Conservation (phyloP, 2,888 invertebrate genomes). For the Archips crataeganus region DNA sequence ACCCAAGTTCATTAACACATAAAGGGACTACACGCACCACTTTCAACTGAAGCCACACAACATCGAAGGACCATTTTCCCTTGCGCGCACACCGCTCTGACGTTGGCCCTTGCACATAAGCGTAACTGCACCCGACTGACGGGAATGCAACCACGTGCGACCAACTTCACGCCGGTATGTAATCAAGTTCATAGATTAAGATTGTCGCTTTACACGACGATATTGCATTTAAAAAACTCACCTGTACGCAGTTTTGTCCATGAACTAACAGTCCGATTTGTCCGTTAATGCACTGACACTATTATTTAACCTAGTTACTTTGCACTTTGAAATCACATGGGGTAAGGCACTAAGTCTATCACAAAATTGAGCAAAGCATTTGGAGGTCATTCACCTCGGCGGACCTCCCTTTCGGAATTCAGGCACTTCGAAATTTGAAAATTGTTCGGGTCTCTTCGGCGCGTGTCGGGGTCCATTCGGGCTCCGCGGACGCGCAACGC, state of each 20-base stretch:
- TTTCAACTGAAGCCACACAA: slow-evolving; percentile 52
- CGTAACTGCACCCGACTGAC: slow-evolving; percentile 69
- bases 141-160: slow-evolving; percentile 72
- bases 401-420: slow-evolving; percentile 49
- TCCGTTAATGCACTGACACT: slow-evolving; percentile 67
- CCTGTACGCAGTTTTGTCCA: slow-evolving; percentile 74
- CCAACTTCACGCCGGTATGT: slow-evolving; percentile 68
- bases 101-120: slow-evolving; percentile 63
- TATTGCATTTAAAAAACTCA: slow-evolving; percentile 61
- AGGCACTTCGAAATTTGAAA: slow-evolving; percentile 53
- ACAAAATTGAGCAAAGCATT: slow-evolving; percentile 79
- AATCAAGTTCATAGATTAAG: slow-evolving; percentile 85
- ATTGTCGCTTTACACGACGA: slow-evolving; percentile 68
- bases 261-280: slow-evolving; percentile 58
- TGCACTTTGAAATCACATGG: slow-evolving; percentile 82
- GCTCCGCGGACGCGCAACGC: slow-evolving; percentile 68
- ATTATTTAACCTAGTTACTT: slow-evolving; percentile 66
- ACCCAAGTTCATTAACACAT: slow-evolving; percentile 75
- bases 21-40: slow-evolving; percentile 57
- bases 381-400: slow-evolving; percentile 70
- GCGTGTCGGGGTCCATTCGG: slow-evolving; percentile 69
- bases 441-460: slow-evolving; percentile 58
- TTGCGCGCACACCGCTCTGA: slow-evolving; percentile 50
- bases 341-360: slow-evolving; percentile 81
- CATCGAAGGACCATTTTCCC: slow-evolving; percentile 55